A percentile compares a stretch with the other conserved stretches of the same genome.
phyloP scores from a whole-genome alignment of 2,797 vertebrate species.

The Sebastes taczanowskii region DNA sequence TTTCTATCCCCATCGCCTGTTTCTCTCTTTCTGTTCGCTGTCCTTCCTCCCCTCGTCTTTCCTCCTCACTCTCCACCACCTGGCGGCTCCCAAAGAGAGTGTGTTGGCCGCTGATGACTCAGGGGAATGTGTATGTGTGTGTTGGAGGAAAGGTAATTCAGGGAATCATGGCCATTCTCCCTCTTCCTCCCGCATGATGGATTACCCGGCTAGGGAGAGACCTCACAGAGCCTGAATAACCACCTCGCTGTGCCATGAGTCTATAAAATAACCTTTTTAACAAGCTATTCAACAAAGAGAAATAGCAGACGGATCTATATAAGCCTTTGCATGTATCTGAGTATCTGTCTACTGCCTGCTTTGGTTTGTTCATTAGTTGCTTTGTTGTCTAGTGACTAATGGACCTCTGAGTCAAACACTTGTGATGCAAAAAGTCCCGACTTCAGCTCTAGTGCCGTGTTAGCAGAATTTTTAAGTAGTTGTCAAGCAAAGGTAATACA shows the following conservation, averaged over 20 bases:
- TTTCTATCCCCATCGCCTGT: background rate
- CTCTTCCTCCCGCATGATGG: constrained; percentile 53
- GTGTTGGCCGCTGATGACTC: constrained; percentile 43
- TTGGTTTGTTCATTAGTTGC: background rate
- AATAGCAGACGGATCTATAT: background rate
- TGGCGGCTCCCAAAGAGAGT: constrained; percentile 38
- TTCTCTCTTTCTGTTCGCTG: background rate
- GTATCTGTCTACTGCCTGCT: background rate
- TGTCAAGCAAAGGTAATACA: background rate
- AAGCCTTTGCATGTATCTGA: background rate
- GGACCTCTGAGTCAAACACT: background rate
- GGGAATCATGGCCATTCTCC: constrained; percentile 50
- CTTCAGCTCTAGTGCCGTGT: background rate
- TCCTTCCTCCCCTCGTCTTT: constrained; percentile 11
- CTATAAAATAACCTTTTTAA: constrained; percentile 23
- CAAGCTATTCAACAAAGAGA: constrained; percentile 8
- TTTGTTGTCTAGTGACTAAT: background rate
- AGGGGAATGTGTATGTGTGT: constrained; percentile 29
- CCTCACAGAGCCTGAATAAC: constrained; percentile 31
- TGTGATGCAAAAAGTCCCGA: background rate
- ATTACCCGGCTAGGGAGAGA: constrained; percentile 45
- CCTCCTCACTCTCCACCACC: constrained; percentile 21
- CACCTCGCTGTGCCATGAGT: background rate
- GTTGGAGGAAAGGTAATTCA: constrained; percentile 40
- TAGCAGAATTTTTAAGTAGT: constrained; percentile 14